phyloP scores from a whole-genome alignment of 2,888 invertebrate genomes.

The Peribatodes rhomboidaria region DNA sequence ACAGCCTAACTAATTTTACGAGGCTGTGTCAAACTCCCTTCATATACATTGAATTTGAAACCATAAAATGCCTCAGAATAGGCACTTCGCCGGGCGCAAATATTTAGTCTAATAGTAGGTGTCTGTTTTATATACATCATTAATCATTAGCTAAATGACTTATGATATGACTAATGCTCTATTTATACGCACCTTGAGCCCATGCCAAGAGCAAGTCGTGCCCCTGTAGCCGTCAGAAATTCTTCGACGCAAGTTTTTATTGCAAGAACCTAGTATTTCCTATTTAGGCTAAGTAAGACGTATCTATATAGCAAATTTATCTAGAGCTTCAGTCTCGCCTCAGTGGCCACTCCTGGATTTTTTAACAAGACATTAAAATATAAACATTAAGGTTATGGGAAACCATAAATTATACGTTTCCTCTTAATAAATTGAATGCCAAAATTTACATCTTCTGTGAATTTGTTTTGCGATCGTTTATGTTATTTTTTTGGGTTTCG shows the following conservation, averaged over 20 bases:
- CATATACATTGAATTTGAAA: no score
- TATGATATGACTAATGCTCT: constrained; percentile 26
- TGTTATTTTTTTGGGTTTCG: background rate
- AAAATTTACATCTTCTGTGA: constrained; percentile 2
- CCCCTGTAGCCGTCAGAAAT: constrained; percentile 23
- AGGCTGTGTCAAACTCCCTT: no score
- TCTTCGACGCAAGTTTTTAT: constrained; percentile 20
- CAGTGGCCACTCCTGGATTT: constrained; percentile 6
- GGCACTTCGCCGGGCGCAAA: background rate
- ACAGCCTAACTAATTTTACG: no score
- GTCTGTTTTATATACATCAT: background rate
- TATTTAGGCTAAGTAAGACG: constrained; percentile 6
- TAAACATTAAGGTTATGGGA: constrained; percentile 10
- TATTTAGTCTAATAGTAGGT: background rate
- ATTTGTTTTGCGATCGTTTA: background rate
- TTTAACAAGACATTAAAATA: constrained; percentile 2
- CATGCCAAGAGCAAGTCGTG: constrained; percentile 22
- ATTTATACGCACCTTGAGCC: constrained; percentile 24
- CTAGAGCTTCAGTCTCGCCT: constrained; percentile 22
- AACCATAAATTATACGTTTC: constrained; percentile 26
- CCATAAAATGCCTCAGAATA: no score
- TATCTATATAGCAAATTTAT: no score
- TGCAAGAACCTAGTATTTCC: constrained; percentile 25
- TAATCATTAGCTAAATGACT: constrained; percentile 10
- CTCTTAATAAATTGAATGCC: constrained; percentile 13